These are phyloP conservation scores for Sturnira hondurensis DNA, from an alignment of 2,113 vertebrate species.

Conservation along the genomic window DNA sequence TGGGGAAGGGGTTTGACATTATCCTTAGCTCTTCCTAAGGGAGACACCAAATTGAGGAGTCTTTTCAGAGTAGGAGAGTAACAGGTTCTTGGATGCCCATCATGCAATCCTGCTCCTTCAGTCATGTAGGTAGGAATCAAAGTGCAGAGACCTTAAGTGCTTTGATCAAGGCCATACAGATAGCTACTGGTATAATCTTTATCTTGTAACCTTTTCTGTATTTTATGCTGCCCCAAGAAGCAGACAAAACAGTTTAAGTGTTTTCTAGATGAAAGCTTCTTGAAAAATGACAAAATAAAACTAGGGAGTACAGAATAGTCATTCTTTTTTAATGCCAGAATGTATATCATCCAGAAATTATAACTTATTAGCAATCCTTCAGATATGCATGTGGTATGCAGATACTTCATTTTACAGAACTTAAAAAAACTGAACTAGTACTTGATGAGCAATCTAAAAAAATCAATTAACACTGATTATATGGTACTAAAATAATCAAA, in stretches of 20 bases:
- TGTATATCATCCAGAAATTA: neutral
- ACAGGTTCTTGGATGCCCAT: neutral
- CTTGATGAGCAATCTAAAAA: neutral
- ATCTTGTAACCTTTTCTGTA: neutral
- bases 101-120: neutral
- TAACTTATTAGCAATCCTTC: neutral
- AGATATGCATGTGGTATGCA: neutral
- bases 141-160: neutral
- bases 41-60: neutral
- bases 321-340: neutral
- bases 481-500: neutral
- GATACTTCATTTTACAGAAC: neutral
- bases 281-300: conserved; percentile 32
- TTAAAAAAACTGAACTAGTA: neutral
- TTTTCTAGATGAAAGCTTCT: neutral
- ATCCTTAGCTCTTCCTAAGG: neutral
- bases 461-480: neutral
- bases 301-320: neutral
- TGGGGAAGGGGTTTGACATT: neutral
- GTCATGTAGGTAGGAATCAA: neutral
- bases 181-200: neutral
- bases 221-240: neutral
- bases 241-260: neutral
- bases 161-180: neutral
- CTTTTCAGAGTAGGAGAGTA: neutral